phyloP scores from a whole-genome alignment of 1,140 invertebrate species.

The Drosophila tani region DNA sequence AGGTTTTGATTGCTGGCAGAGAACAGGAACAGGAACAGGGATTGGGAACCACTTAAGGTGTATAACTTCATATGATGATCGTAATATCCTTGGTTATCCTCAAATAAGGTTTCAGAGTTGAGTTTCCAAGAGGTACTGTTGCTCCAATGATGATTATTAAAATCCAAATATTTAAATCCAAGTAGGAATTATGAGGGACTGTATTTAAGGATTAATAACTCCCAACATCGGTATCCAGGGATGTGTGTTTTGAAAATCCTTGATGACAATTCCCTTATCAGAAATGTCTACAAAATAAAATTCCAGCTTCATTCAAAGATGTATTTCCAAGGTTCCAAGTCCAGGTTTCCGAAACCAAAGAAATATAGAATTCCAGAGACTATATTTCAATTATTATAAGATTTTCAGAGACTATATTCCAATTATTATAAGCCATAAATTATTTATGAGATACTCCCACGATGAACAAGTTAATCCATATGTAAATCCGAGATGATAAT shows the following conservation, averaged over 20 bases:
- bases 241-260: not conserved
- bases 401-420: not conserved
- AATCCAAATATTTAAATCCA: not conserved
- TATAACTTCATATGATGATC: not conserved
- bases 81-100: not conserved
- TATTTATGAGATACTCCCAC: not conserved
- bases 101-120: not conserved
- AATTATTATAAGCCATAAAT: not conserved
- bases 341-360: too few relatives aligned
- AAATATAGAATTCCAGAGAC: not conserved
- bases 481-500: too few relatives aligned
- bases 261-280: not conserved
- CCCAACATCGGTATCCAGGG: not conserved
- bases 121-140: too few relatives aligned
- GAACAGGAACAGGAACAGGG: not conserved
- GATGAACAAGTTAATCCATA: not conserved
- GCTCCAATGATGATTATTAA: not conserved
- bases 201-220: not conserved
- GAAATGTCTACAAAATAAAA: too few relatives aligned
- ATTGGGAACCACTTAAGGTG: too few relatives aligned
- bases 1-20: too few relatives aligned
- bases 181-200: not conserved
- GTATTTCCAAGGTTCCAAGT: too few relatives aligned
- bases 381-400: too few relatives aligned
- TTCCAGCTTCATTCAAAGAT: not conserved